These are phyloP conservation scores for Scelioninae gen. 2 DNA, from an alignment of 2,888 invertebrate species.

Conservation along the genomic window DNA sequence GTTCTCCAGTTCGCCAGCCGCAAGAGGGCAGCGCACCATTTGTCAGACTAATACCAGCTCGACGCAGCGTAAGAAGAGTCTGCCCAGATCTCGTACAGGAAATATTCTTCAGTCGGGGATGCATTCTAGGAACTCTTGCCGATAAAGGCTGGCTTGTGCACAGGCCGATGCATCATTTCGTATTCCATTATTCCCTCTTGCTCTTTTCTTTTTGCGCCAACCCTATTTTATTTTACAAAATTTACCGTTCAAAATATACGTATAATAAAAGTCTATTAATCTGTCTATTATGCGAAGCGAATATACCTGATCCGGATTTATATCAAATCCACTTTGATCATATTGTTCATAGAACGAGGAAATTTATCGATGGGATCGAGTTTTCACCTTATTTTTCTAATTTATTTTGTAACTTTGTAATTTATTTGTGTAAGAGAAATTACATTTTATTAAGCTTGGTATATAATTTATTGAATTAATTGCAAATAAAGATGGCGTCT, in stretches of 20 bases:
- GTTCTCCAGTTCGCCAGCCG: slow-evolving; percentile 23
- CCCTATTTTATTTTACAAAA: slow-evolving; percentile 19
- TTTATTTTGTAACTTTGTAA: too few relatives aligned
- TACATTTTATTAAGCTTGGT: too few relatives aligned
- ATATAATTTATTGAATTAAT: too few relatives aligned
- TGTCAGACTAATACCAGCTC: slow-evolving; percentile 49
- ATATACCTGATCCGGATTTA: slow-evolving; percentile 20
- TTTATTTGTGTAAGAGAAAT: too few relatives aligned
- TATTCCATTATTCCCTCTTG: slow-evolving; percentile 30
- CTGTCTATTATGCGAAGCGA: slow-evolving; percentile 5
- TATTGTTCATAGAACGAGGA: slow-evolving; percentile 12
- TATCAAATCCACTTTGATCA: not conserved
- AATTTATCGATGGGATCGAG: too few relatives aligned
- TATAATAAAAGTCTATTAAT: slow-evolving; percentile 39
- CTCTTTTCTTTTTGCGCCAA: not conserved
- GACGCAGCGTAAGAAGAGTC: slow-evolving; percentile 35
- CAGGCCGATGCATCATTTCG: slow-evolving; percentile 29
- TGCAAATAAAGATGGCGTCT: too few relatives aligned
- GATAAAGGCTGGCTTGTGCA: slow-evolving; percentile 13
- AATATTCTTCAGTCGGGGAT: slow-evolving; percentile 37
- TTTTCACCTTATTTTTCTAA: too few relatives aligned
- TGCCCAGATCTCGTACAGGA: slow-evolving; percentile 40
- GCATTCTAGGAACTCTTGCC: slow-evolving; percentile 12
- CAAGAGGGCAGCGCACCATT: slow-evolving; percentile 48
- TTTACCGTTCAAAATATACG: slow-evolving; percentile 14